phyloP scores from a whole-genome alignment of 2,797 vertebrate genomes.

The Paguma larvata region DNA sequence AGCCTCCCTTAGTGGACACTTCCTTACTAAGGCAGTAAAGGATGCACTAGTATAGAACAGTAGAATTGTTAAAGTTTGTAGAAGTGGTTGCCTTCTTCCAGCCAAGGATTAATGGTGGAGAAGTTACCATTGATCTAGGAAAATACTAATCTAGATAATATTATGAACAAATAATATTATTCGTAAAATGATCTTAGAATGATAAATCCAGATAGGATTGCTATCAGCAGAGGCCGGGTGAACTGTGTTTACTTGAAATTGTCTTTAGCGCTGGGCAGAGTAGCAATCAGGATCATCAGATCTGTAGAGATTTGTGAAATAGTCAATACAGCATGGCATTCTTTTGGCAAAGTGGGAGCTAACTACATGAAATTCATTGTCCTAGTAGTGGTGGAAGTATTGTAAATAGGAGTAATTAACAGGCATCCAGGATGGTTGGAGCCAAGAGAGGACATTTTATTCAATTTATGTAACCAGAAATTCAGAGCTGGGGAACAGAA shows the following conservation, averaged over 20 bases:
- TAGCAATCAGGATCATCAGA: not conserved
- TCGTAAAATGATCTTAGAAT: not conserved
- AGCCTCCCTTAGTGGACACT: not conserved
- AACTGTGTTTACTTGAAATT: not conserved
- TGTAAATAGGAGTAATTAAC: not conserved
- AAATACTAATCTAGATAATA: not conserved
- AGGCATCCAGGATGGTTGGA: not conserved
- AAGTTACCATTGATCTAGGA: not conserved
- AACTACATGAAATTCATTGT: not conserved
- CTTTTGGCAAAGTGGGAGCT: not conserved
- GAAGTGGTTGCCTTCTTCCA: not conserved
- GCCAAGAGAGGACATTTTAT: not conserved
- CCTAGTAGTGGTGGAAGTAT: not conserved
- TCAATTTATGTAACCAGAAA: conserved; percentile 29
- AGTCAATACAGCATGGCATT: not conserved
- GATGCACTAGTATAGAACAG: not conserved
- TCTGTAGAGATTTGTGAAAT: not conserved
- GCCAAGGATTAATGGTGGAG: not conserved
- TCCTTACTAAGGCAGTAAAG: not conserved
- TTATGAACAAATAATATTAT: not conserved
- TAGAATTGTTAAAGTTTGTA: not conserved
- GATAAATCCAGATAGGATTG: not conserved
- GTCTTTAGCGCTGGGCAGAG: not conserved
- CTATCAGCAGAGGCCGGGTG: not conserved
- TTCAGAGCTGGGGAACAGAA: not conserved